Percentiles rank a stretch among this genome's conserved stretches.
Conservation (phyloP, 2,888 invertebrate genomes). For the Melipona beecheii region DNA sequence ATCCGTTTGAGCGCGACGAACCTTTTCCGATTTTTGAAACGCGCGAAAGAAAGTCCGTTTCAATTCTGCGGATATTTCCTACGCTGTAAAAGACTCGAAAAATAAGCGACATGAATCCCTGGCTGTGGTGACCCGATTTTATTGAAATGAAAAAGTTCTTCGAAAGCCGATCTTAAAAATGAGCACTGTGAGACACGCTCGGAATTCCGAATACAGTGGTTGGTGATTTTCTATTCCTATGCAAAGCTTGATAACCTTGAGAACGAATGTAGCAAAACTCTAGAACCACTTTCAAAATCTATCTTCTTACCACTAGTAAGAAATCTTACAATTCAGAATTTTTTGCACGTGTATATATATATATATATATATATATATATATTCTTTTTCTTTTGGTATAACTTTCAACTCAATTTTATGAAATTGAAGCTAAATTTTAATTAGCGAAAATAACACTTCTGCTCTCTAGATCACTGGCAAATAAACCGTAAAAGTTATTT, state of each 20-base stretch:
- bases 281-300: slow-evolving; percentile 25
- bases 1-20: neutral
- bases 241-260: slow-evolving; percentile 53
- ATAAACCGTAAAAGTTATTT: neutral
- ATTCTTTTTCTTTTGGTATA: too few relatives aligned
- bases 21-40: neutral
- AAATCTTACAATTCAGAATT: slow-evolving; percentile 5
- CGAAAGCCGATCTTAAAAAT: slow-evolving; percentile 29
- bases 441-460: neutral
- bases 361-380: too few relatives aligned
- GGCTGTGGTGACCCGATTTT: slow-evolving; percentile 27
- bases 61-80: neutral
- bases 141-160: slow-evolving; percentile 43
- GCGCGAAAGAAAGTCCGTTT: neutral
- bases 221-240: slow-evolving; percentile 51
- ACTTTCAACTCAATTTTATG: too few relatives aligned
- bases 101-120: slow-evolving; percentile 23
- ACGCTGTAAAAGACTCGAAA: neutral
- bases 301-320: neutral
- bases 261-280: slow-evolving; percentile 24
- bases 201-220: slow-evolving; percentile 29
- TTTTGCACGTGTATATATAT: too few relatives aligned
- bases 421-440: neutral
- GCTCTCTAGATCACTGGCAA: neutral
- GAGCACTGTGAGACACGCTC: slow-evolving; percentile 28